These are phyloP conservation scores for Prunella himalayana DNA, from an alignment of 2,113 vertebrate species.

Conservation along the genomic window DNA sequence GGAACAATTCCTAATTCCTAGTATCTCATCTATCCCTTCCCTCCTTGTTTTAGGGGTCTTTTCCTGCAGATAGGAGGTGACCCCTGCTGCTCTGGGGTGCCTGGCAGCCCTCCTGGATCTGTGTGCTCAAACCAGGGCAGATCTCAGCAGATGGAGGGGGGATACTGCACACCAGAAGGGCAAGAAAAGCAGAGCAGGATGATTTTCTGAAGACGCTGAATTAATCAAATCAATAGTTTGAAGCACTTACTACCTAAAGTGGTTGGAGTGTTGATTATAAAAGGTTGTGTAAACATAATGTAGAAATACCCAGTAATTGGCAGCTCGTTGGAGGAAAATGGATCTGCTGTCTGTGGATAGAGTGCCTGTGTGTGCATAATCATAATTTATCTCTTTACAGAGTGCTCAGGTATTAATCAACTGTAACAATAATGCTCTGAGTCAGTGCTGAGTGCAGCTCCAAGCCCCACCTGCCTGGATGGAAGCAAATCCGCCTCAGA, in stretches of 20 bases:
- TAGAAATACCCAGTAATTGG: not conserved
- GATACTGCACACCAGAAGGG: not conserved
- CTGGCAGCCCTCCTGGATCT: not conserved
- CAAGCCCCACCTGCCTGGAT: not conserved
- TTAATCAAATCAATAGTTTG: slow-evolving; percentile 7
- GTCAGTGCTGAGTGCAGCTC: not conserved
- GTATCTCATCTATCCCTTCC: rapidly evolving
- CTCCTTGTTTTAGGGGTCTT: not conserved
- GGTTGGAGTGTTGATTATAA: not conserved
- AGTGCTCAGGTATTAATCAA: slow-evolving; percentile 16
- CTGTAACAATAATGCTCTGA: not conserved
- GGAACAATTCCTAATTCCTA: not conserved
- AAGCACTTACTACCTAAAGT: slow-evolving; percentile 28
- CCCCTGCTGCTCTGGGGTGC: not conserved
- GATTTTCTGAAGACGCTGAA: not conserved
- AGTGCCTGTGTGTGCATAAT: not conserved
- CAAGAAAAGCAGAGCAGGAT: not conserved
- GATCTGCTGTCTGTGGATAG: not conserved
- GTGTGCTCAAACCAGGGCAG: not conserved
- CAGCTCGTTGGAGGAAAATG: not conserved
- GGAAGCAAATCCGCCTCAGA: not conserved
- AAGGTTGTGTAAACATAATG: slow-evolving; percentile 4
- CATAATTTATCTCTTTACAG: not conserved
- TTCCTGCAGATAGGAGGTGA: not conserved
- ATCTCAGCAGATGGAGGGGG: rapidly evolving